A percentile compares a stretch with the other conserved stretches of the same genome.
phyloP scores from a whole-genome alignment of 2,113 vertebrate species.

The Syngnathus typhle region DNA sequence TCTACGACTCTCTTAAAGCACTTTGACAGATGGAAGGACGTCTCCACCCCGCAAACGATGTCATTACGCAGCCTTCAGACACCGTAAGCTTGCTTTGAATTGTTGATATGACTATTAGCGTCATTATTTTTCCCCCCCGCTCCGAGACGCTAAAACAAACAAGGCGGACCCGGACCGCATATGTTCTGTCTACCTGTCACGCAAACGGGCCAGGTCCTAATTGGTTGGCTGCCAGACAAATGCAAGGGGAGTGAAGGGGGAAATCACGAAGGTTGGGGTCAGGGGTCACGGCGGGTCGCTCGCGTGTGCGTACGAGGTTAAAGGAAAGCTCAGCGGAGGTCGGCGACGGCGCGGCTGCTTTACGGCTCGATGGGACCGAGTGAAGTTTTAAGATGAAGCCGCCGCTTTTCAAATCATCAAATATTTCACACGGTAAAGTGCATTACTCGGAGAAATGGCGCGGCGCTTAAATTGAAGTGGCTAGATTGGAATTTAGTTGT shows the following conservation, averaged over 20 bases:
- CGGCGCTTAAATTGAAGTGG: constrained; percentile 12
- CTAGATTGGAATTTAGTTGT: constrained; percentile 29
- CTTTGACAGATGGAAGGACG: not conserved
- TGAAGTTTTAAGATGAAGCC: not conserved
- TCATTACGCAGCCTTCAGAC: not conserved
- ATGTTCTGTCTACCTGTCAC: not conserved
- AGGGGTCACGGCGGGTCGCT: not conserved
- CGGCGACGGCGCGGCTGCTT: constrained; percentile 37
- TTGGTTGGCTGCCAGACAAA: constrained; percentile 32
- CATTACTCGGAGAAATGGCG: not conserved
- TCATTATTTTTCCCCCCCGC: not conserved
- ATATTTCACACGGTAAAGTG: constrained; percentile 11
- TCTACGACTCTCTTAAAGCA: not conserved
- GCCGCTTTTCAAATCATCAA: constrained; percentile 6
- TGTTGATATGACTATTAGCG: not conserved
- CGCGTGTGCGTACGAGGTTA: constrained; percentile 47
- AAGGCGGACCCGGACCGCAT: not conserved
- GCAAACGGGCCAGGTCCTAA: constrained; percentile 10
- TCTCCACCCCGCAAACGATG: not conserved
- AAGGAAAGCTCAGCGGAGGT: constrained; percentile 54
- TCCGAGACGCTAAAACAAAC: not conserved
- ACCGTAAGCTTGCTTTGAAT: not conserved
- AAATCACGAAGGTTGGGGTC: not conserved
- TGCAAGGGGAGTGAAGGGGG: not conserved
- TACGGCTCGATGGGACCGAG: constrained; percentile 17